Percentiles rank a stretch among this genome's conserved stretches.
Conservation (phyloP, 2,797 vertebrate genomes). For the Malurus leucopterus region DNA sequence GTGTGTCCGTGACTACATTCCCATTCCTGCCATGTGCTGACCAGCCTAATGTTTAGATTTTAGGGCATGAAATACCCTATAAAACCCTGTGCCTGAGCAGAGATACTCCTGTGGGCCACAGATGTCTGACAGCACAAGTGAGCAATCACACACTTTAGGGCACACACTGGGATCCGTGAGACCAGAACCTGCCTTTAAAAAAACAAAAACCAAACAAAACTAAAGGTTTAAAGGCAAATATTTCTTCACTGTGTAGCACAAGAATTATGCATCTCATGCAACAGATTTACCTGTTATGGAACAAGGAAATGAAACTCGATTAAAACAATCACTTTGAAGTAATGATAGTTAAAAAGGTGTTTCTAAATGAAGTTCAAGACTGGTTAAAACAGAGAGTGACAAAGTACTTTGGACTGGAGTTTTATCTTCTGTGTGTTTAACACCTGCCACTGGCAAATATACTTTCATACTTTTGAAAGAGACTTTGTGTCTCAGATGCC, state of each 20-base stretch:
- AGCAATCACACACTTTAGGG: background rate
- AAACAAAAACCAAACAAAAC: background rate
- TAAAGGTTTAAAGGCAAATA: background rate
- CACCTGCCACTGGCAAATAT: background rate
- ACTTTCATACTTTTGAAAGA: background rate
- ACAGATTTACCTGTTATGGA: background rate
- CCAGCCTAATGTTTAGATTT: background rate
- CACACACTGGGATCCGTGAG: background rate
- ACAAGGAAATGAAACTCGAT: background rate
- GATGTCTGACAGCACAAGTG: background rate
- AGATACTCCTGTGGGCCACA: background rate
- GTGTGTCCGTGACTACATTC: fast-evolving
- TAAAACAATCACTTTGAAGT: background rate
- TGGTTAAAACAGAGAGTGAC: background rate
- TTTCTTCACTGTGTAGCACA: background rate
- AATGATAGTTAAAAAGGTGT: background rate
- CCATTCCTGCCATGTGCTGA: fast-evolving
- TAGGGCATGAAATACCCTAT: background rate
- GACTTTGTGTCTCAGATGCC: no score
- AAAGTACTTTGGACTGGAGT: background rate
- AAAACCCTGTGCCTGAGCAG: background rate
- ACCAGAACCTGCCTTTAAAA: background rate
- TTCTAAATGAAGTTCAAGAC: background rate
- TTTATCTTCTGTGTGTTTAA: background rate
- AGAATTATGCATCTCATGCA: background rate